Base-by-base conservation (phyloP, 1,140 invertebrate species). In the Fopius arisanus region DNA sequence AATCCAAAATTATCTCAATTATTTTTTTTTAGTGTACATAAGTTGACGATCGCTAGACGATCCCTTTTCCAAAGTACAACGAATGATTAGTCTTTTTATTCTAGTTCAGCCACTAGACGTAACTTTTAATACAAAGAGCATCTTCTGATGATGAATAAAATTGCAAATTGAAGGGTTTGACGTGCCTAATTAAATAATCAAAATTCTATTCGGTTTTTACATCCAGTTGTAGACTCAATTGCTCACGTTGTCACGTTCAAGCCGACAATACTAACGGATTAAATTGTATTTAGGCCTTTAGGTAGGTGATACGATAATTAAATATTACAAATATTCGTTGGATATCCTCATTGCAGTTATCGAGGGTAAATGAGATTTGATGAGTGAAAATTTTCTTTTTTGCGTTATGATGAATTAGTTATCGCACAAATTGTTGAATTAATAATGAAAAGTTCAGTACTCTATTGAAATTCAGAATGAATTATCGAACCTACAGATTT, bases 21-120 rank as follows among this genome's bases (percentile, higher is more conserved):
- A 26, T 67, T 67, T 67, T 67, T 21, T 67, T 26, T 4, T 69
- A 48, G 28, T 29, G 28, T 48, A 62, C 28, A 59, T 59, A 59
- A 26, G 19, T 59, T 59, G 6, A 16, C 23, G 23, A 59, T 59
- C 54, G 54, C 23, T 21, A 59, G 23, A 6, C 51, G 51, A 29
- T 70, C 37, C 19, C 19, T 62, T 54, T 62, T 70, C 54, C 62
- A 51, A 72, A 72, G 62, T 72, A 72, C 70, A 72, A 66, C 70
- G 70, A 72, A 72, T 31, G 12, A 26, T 72, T 66, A 23, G 14
- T 14, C 43, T 66, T 71, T 71, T 72, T 21, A 66, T 66, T 19
- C 51, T 66, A 33, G 63, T 6, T 37, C 2, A 21, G 43, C n/a
- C n/a, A 41, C 41, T 43, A 41, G 16, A 26, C 14, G 23, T 43